phyloP scores from a whole-genome alignment of 2,797 vertebrate genomes.

The Hyperoplus lanceolatus region DNA sequence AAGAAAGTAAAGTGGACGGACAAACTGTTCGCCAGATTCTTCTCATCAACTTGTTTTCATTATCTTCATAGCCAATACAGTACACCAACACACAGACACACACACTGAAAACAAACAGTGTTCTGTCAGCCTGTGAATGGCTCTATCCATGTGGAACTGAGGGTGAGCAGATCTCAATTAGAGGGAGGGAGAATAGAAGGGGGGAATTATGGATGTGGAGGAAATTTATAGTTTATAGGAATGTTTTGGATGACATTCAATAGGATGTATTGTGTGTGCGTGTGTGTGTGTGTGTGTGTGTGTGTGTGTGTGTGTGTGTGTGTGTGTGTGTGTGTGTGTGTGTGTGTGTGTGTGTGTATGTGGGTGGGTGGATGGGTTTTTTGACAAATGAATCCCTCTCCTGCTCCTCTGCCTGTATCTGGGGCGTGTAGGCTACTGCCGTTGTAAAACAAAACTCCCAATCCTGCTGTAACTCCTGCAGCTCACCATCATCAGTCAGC shows the following conservation, averaged over 20 bases:
- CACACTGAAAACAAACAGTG: slow-evolving; percentile 40
- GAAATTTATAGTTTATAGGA: background rate
- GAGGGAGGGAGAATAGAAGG: background rate
- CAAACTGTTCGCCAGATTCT: background rate
- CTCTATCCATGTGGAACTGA: slow-evolving; percentile 60
- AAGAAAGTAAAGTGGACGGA: background rate
- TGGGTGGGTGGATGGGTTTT: slow-evolving; percentile 11
- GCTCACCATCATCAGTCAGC: slow-evolving; percentile 52
- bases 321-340: slow-evolving; percentile 10
- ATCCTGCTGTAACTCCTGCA: slow-evolving; percentile 57
- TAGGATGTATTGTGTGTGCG: background rate
- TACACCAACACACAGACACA: slow-evolving; percentile 1
- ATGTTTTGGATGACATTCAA: background rate
- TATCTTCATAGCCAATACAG: background rate
- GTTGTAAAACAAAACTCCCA: slow-evolving; percentile 21
- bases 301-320: slow-evolving; percentile 13
- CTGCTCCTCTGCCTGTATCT: slow-evolving; percentile 42
- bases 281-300: background rate
- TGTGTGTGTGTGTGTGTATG: slow-evolving; percentile 23
- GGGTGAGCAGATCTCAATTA: slow-evolving; percentile 48
- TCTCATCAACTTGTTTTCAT: slow-evolving; percentile 1
- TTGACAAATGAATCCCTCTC: slow-evolving; percentile 50
- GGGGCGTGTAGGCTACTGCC: slow-evolving; percentile 62
- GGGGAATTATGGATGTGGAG: background rate
- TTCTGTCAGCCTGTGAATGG: slow-evolving; percentile 54